Evolutionary conservation across 2,888 invertebrate genomes (phyloP), one percentile per base, ranked within the genome.

Genomic region (Acleris laterana): DNA sequence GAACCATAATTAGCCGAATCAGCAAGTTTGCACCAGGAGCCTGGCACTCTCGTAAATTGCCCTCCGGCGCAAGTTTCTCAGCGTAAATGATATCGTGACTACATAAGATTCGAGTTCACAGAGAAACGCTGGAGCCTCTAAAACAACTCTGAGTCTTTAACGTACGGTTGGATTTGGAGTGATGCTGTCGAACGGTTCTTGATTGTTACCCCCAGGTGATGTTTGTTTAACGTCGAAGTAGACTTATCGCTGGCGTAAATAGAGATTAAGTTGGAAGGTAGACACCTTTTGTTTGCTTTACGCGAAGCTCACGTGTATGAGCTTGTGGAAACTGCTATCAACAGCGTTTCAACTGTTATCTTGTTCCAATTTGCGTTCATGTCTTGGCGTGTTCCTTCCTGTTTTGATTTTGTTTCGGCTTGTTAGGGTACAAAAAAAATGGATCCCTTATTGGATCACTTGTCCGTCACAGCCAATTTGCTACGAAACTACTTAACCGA

Each of bases 1-100:
- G 78, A 84, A 82, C 77, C 72, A 74, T 81, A 79, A 84, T 83
- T 80, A 72, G 75, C 74, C 74, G 72, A 81, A 74, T 83, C 82
- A 76, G 79, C 80, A 74, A 80, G 75, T 81, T 82, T 77, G 74
- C 77, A 72, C 70, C 60, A 57, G 68, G 62, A 70, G 74, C 70
- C 71, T 72, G 77, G 78, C 69, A 80, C 77, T 79, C 77, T 77
- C 73, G 73, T 77, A 83, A 85, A 85, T 83, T 83, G 78, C 75
- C 75, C 78, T 76, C 71, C 71, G 74, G 78, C 71, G 71, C 74
- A 79, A 80, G 77, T 81, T 82, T 76, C 75, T 69, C 68, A 71
- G 72, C 75, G 76, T 77, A 81, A 84, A 83, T 79, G 78, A 83
- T 82, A 78, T 75, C 76, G 73, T 73, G 73, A 75, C 74, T 74